Conservation (phyloP, 2,113 vertebrate genomes). For the Gavialis gangeticus region DNA sequence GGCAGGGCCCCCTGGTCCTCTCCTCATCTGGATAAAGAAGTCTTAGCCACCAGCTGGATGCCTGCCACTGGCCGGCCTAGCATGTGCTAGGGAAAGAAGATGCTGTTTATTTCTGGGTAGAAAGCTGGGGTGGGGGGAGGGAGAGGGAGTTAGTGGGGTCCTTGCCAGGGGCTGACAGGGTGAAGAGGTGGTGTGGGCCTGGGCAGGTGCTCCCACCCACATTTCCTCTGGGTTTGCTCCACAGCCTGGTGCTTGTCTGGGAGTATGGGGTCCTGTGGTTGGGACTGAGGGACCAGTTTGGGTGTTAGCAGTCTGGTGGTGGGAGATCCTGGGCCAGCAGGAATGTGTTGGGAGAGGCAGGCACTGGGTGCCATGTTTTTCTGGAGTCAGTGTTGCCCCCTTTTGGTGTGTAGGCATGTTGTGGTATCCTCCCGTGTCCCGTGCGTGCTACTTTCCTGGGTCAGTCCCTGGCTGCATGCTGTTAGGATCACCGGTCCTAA, state of each 20-base stretch:
- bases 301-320: background rate
- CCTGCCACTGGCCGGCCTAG: background rate
- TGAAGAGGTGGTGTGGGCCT: too few species aligned
- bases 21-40: background rate
- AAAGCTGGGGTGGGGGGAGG: background rate
- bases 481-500: background rate
- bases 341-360: background rate
- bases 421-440: background rate
- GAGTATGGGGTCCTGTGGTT: background rate
- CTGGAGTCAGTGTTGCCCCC: background rate
- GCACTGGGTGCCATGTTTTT: background rate
- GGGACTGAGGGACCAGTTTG: too few species aligned
- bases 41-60: background rate
- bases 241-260: background rate
- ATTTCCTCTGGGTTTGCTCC: background rate
- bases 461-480: background rate
- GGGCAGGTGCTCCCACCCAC: too few species aligned
- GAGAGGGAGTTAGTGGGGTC: background rate
- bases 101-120: background rate
- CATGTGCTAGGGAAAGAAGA: background rate
- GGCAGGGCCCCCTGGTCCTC: background rate
- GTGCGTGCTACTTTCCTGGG: background rate
- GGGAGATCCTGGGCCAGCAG: background rate
- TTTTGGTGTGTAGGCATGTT: background rate
- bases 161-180: background rate